Evolutionary conservation across 2,888 invertebrate species (phyloP), one percentile per base, ranked within the genome.

Genomic region (Drosophila prolongata): DNA sequence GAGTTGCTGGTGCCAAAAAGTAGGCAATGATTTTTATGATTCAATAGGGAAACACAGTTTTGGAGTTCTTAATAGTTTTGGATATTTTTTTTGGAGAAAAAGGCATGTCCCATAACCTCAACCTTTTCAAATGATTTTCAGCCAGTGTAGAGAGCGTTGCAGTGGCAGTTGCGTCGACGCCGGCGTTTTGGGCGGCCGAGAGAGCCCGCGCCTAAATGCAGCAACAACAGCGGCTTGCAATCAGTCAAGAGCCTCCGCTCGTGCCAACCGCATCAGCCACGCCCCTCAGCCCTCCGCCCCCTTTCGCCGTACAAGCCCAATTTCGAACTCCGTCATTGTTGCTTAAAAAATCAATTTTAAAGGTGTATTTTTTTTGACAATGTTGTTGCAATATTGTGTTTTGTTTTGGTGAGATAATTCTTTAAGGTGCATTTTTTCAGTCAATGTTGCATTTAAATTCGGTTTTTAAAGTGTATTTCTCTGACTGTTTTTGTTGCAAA

Each of bases 231-330:
- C 85, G 77, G 76, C 68, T 78, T 67, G 84, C 76, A 80, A 81
- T 89, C 91, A 90, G 91, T 90, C 87, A 87, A 91, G 87, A 90
- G 89, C 85, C 81, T 90, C 84, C 84, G 80, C 90, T 90, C 90
- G 90, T 87, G 82, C 82, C 80, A 81, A 85, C 81, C 91, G 90
- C 42, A 58, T 52, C 49, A 55, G 38, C 49, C 49, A 49, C 47
- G 47, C 49, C 49, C 34, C 49, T 19, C 35, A 49, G 49, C 49
- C 49, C 34, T 16, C 30, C 47, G 47, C 30, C 47, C 5, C 47
- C 11, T 11, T 49, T 49, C n/a, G 46, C 46, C 27, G 27, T 27
- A 46, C 46, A 46, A 30, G n/a, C 46, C 46, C 5, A 1, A 16
- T 35, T 4, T 49, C 30, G 30, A 46, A 47, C n/a, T n/a, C 38